Conservation (phyloP, 2,113 vertebrate species). For the Anas platyrhynchos region DNA sequence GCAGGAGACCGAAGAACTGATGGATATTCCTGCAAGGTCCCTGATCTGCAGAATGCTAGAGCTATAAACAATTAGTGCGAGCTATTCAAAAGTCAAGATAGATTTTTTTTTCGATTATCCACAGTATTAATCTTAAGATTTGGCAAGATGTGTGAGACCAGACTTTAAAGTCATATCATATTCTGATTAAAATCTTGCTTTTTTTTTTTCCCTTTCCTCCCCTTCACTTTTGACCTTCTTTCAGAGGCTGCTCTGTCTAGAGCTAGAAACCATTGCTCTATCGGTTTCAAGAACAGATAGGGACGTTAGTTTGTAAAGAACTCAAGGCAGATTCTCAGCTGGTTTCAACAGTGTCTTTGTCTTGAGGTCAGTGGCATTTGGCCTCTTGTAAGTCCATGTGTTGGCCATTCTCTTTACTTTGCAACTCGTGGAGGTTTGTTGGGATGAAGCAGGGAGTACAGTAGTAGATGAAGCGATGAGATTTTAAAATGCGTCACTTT, state of each 20-base stretch:
- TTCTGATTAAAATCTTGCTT: slow-evolving; percentile 35
- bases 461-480: not conserved
- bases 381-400: not conserved
- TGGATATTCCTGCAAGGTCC: not conserved
- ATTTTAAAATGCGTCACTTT: not conserved
- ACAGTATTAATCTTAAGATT: not conserved
- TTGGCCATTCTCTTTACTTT: not conserved
- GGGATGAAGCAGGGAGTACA: not conserved
- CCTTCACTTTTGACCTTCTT: slow-evolving; percentile 23
- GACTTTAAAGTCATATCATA: not conserved
- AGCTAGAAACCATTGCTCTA: not conserved
- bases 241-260: slow-evolving; percentile 20
- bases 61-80: not conserved
- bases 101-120: not conserved
- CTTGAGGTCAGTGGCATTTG: not conserved
- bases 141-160: slow-evolving; percentile 1
- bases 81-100: not conserved
- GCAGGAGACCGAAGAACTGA: not conserved
- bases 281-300: not conserved
- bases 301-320: not conserved
- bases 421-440: not conserved
- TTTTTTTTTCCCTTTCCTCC: not conserved
- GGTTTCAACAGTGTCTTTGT: not conserved
- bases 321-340: not conserved
- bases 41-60: not conserved